Conservation (phyloP, 2,888 invertebrate genomes). For the Augochlorella aurata region DNA sequence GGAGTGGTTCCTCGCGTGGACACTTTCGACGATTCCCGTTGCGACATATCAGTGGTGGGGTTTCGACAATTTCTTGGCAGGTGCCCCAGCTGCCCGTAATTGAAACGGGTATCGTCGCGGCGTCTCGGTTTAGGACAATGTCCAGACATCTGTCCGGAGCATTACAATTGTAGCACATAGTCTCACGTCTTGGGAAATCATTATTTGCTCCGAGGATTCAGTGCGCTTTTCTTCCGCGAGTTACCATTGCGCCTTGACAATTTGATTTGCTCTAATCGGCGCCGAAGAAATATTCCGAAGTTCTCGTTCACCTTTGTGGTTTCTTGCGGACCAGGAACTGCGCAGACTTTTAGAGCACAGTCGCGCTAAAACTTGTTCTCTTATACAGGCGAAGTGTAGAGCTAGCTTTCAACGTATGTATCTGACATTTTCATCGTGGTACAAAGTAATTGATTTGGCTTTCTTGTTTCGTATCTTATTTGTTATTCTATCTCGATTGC, state of each 20-base stretch:
- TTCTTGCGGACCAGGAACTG: neutral
- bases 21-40: neutral
- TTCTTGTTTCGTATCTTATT: no score
- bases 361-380: neutral
- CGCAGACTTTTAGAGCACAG: neutral
- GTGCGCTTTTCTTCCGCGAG: neutral
- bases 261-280: neutral
- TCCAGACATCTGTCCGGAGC: neutral
- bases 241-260: neutral
- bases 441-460: no score
- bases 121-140: neutral
- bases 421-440: no score
- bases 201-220: neutral
- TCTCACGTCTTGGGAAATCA: neutral
- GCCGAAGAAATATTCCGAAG: neutral
- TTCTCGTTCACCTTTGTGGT: neutral
- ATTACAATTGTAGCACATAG: neutral
- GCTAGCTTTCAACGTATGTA: no score
- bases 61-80: conserved; percentile 5
- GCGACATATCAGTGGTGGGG: conserved; percentile 7
- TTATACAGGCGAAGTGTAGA: no score
- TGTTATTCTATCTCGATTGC: no score
- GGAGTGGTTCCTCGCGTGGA: neutral
- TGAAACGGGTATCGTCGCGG: neutral
- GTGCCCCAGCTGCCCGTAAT: neutral